Percentiles rank a stretch among this genome's conserved stretches.
Conservation (phyloP, 1,140 invertebrate species). For the Meloidogyne exigua region DNA sequence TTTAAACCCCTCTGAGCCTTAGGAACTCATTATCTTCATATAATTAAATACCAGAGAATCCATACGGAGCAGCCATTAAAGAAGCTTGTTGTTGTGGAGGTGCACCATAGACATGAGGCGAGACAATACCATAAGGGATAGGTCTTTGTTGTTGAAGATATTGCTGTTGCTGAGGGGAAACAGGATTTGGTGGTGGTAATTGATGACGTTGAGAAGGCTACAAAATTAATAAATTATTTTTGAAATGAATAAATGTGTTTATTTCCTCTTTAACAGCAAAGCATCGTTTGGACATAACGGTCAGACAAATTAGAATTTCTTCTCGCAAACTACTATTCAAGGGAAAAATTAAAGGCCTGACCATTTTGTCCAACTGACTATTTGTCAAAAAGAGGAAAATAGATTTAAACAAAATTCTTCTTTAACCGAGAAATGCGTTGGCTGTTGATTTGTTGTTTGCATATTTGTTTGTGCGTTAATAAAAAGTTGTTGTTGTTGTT, state of each 20-base stretch:
- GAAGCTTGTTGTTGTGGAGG: background rate
- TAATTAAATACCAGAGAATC: background rate
- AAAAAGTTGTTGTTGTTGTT: background rate
- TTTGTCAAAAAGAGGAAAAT: too few relatives aligned
- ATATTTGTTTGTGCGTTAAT: constrained; percentile 3
- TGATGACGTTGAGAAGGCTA: constrained; percentile 2
- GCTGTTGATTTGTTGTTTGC: background rate
- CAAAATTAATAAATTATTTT: constrained; percentile 4
- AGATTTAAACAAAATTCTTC: too few relatives aligned
- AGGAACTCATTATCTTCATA: too few relatives aligned
- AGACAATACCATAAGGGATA: constrained; percentile 4
- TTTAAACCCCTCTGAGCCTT: too few relatives aligned
- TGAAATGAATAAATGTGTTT: background rate
- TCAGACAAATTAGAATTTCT: too few relatives aligned
- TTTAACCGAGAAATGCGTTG: background rate
- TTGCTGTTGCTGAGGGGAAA: constrained; percentile 7
- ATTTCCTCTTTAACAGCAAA: too few relatives aligned
- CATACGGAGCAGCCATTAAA: background rate
- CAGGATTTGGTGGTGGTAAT: background rate
- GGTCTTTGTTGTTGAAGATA: constrained; percentile 23
- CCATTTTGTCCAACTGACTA: too few relatives aligned
- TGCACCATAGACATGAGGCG: background rate
- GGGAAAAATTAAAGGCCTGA: too few relatives aligned
- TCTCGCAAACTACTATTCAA: too few relatives aligned
- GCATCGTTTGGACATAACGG: background rate